Conservation (phyloP, 2,797 vertebrate genomes). For the Chelonia mydas region DNA sequence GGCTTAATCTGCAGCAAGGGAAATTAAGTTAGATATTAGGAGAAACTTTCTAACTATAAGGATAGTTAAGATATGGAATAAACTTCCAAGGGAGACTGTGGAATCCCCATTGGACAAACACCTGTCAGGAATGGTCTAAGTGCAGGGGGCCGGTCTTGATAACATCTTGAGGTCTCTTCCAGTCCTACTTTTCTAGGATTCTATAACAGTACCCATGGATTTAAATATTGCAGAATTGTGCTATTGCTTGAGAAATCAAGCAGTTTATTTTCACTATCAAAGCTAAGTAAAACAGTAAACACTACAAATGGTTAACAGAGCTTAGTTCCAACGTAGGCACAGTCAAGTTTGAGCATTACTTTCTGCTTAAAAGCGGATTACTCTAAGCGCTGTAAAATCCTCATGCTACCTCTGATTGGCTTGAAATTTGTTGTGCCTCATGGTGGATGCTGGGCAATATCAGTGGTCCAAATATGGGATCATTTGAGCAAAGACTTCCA, state of each 20-base stretch:
- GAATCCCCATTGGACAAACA: not conserved
- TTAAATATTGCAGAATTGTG: not conserved
- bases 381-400: not conserved
- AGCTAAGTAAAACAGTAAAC: not conserved
- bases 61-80: not conserved
- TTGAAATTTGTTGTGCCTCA: not conserved
- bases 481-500: not conserved
- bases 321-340: accelerated
- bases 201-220: not conserved
- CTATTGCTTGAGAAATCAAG: not conserved
- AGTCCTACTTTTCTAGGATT: not conserved
- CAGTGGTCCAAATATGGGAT: not conserved
- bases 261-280: not conserved
- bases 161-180: not conserved
- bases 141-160: too few relatives aligned
- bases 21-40: not conserved
- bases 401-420: not conserved
- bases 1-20: not conserved
- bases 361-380: not conserved
- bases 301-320: not conserved
- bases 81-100: not conserved
- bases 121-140: not conserved
- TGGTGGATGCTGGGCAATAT: accelerated
- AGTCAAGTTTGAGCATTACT: not conserved
- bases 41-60: not conserved